phyloP scores from a whole-genome alignment of 2,888 invertebrate species.

The Carcina quercana region DNA sequence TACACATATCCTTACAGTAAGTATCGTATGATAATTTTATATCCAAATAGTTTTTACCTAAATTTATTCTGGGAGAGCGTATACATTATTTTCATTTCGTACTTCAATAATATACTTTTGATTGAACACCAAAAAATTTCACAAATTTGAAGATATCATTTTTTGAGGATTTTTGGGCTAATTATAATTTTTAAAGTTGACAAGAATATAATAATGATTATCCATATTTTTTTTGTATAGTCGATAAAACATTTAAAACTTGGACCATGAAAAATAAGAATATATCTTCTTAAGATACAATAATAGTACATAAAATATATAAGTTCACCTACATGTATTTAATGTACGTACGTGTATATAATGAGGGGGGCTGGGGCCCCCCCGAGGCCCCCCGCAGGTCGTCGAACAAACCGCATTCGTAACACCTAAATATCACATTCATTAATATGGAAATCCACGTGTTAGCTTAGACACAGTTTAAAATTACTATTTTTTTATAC shows the following conservation, averaged over 20 bases:
- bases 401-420: constrained; percentile 63
- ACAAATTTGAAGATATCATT: constrained; percentile 67
- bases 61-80: constrained; percentile 70
- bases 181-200: constrained; percentile 61
- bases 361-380: constrained; percentile 30
- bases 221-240: constrained; percentile 72
- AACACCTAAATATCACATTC: constrained; percentile 76
- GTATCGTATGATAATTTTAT: constrained; percentile 68
- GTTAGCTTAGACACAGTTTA: constrained; percentile 70
- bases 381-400: constrained; percentile 34
- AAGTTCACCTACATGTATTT: constrained; percentile 69
- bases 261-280: constrained; percentile 76
- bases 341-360: constrained; percentile 58
- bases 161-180: constrained; percentile 65
- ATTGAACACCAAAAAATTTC: constrained; percentile 73
- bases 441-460: constrained; percentile 75
- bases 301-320: constrained; percentile 75
- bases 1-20: constrained; percentile 66
- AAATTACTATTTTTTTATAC: constrained; percentile 67
- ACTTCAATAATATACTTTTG: constrained; percentile 62
- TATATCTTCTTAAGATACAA: constrained; percentile 73
- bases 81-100: constrained; percentile 68
- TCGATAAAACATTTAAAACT: constrained; percentile 75
- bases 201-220: constrained; percentile 73
- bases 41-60: constrained; percentile 70